These are phyloP conservation scores for Megalops atlanticus DNA, from an alignment of 2,113 vertebrate species.

Conservation along the genomic window DNA sequence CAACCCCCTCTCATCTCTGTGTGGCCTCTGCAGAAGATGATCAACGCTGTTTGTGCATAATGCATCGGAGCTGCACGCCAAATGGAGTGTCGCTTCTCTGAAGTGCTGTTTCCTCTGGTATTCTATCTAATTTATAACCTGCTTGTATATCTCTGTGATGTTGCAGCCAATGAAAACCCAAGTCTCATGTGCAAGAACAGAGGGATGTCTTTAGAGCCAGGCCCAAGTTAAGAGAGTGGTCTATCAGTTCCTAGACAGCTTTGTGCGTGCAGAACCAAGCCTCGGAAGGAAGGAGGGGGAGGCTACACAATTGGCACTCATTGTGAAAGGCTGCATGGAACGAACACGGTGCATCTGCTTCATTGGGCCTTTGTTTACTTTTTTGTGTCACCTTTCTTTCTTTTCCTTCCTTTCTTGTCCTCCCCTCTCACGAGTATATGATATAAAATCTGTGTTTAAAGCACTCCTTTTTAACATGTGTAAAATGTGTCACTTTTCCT, in stretches of 20 bases:
- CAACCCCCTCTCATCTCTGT: background rate
- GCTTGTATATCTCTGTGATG: slow-evolving; percentile 15
- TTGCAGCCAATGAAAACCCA: slow-evolving; percentile 20
- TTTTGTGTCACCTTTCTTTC: background rate
- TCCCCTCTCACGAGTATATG: background rate
- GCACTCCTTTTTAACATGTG: slow-evolving; percentile 8
- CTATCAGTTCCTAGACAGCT: background rate
- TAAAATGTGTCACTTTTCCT: slow-evolving; percentile 15
- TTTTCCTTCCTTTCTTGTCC: slow-evolving; percentile 13
- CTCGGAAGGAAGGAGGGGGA: background rate
- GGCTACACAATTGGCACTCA: background rate
- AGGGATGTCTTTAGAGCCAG: background rate
- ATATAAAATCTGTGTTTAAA: background rate
- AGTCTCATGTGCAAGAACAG: background rate
- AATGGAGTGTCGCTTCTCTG: background rate
- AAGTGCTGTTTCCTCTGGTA: slow-evolving; percentile 13
- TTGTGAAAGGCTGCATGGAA: background rate
- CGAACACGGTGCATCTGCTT: background rate
- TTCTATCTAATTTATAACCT: slow-evolving; percentile 29
- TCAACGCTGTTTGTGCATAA: slow-evolving; percentile 28
- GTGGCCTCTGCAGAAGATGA: background rate
- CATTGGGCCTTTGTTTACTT: slow-evolving; percentile 14
- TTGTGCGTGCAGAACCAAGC: background rate
- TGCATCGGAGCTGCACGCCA: slow-evolving; percentile 9
- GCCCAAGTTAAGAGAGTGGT: background rate